Conservation (phyloP, 2,888 invertebrate species). For the Melinaea marsaeus region DNA sequence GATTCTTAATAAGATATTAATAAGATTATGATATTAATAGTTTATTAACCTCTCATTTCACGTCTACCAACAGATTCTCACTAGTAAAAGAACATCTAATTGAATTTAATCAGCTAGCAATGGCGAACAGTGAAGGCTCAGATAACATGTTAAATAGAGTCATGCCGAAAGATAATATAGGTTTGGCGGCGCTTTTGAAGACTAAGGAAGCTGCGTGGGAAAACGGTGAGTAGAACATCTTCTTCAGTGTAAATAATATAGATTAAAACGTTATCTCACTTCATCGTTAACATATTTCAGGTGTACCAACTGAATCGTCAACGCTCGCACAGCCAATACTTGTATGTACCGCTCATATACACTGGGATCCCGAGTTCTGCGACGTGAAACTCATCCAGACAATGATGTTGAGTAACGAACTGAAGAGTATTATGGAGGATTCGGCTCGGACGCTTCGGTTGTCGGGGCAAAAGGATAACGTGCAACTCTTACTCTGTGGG, state of each 20-base stretch:
- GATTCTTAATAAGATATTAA: too few species aligned
- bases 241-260: too few species aligned
- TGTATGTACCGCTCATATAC: conserved; percentile 99
- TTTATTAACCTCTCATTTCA: not conserved
- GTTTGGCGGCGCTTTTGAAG: conserved; percentile 95
- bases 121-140: conserved; percentile 98
- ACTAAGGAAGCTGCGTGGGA: conserved; percentile 97
- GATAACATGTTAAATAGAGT: conserved; percentile 99
- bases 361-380: conserved; percentile 99
- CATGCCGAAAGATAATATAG: conserved; percentile 99
- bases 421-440: conserved; percentile 92
- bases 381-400: conserved; percentile 99
- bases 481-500: conserved; percentile 96
- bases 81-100: conserved; percentile 97
- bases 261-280: not conserved
- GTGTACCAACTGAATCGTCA: conserved; percentile 85
- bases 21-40: too few species aligned
- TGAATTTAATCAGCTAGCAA: conserved; percentile 98
- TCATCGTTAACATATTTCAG: conserved; percentile 47
- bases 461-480: conserved; percentile 85
- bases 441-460: conserved; percentile 87
- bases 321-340: conserved; percentile 90
- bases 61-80: conserved; percentile 85
- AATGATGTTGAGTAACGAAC: conserved; percentile 98
- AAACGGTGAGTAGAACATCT: conserved; percentile 77